Evolutionary conservation across 2,113 vertebrate species (phyloP), one percentile per base, ranked within the genome.

Genomic region (Lepus europaeus): DNA sequence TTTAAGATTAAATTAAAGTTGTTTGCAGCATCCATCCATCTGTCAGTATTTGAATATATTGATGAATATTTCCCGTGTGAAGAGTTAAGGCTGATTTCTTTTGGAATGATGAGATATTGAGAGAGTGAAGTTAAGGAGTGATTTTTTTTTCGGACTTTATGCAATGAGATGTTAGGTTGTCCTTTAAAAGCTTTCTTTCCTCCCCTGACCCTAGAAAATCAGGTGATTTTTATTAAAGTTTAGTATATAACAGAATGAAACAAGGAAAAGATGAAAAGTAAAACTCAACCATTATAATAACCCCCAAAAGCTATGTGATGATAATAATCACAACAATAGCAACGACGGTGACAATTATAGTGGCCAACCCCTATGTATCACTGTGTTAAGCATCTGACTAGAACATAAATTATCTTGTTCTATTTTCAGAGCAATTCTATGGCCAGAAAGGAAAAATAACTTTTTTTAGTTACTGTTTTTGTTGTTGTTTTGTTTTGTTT

Each of bases 1-100:
- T 87, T 93, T 88, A 66, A 80, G 36, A 94, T 93, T 56, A 96
- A 93, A 80, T 97, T 74, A 90, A 90, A 90, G 25, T 39, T 93
- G 66, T 89, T 86, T 72, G 9, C 17, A 87, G 4, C 23, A 92
- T 49, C 27, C 66, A 78, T 82, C 51, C 31, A 77, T 90, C 84
- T 86, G 83, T 93, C 79, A 93, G 79, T 89, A 94, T 85, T 94
- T 68, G 82, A 91, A 70, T 31, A 89, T 16, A 63, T 25, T 49
- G 70, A 59, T 77, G 70, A 83, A 49, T 94, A 87, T 74, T 89
- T 80, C 72, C 16, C 64, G 73, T 45, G 20, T 86, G 79, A 91
- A 90, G 56, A 90, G 22, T 64, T 19, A 90, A 85, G 89, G 7
- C 31, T 95, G 74, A 66, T 82, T 78, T 68, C 59, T 80, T 63